Evolutionary conservation across 2,888 invertebrate species (phyloP).

Genomic region (Drosophila paramelanica): DNA sequence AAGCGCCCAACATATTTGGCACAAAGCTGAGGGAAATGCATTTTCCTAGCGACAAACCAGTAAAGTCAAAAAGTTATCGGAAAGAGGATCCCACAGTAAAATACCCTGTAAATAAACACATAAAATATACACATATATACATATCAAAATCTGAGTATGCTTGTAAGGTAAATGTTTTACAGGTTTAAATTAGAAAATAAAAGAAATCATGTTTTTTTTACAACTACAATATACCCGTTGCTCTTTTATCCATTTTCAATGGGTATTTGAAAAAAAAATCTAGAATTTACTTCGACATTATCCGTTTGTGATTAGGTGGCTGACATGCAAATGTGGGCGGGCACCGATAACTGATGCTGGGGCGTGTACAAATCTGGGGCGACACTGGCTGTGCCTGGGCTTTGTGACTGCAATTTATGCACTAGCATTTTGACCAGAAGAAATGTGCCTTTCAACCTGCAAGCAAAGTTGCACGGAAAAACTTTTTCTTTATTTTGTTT

Average conservation of each 20-base stretch:
- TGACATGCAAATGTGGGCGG: slow-evolving; percentile 74
- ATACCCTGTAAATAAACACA: neutral
- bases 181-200: too few relatives aligned
- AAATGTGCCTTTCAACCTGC: slow-evolving; percentile 32
- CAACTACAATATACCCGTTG: neutral
- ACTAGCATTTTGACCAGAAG: slow-evolving; percentile 26
- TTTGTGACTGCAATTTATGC: slow-evolving; percentile 53
- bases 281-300: slow-evolving; percentile 60
- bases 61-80: neutral
- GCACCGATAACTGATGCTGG: slow-evolving; percentile 23
- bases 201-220: too few relatives aligned
- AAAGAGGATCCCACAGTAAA: neutral
- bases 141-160: too few relatives aligned
- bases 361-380: slow-evolving; percentile 42
- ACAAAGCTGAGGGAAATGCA: slow-evolving; percentile 48
- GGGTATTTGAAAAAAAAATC: neutral
- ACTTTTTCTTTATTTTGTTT: slow-evolving; percentile 40
- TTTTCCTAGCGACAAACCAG: slow-evolving; percentile 13
- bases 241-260: neutral
- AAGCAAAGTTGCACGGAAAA: slow-evolving; percentile 35
- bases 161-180: too few relatives aligned
- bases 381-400: slow-evolving; percentile 16
- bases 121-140: too few relatives aligned
- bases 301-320: slow-evolving; percentile 79
- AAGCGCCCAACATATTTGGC: slow-evolving; percentile 55